Percentiles rank a stretch among this genome's conserved stretches.
Conservation (phyloP, 2,888 invertebrate species). For the Euzetes globulus region DNA sequence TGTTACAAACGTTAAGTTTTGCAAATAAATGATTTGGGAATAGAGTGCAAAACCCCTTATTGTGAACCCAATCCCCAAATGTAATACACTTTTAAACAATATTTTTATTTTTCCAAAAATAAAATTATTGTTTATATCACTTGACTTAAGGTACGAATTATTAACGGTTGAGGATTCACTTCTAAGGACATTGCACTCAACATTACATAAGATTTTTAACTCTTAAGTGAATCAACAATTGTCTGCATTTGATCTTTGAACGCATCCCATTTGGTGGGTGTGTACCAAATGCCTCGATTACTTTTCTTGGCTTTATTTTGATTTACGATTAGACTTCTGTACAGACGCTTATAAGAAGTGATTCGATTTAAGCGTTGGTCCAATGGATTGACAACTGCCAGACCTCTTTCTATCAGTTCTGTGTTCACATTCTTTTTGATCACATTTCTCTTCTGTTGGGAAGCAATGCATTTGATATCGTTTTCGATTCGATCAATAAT, state of each 20-base stretch:
- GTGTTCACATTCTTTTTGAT: not conserved
- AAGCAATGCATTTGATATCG: not conserved
- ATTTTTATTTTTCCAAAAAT: too few species aligned
- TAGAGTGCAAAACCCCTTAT: not conserved
- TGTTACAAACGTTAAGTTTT: too few species aligned
- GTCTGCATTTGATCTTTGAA: not conserved
- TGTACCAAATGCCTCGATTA: constrained; percentile 17
- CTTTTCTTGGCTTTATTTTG: constrained; percentile 18
- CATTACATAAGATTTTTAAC: not conserved
- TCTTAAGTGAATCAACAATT: not conserved
- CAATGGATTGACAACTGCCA: not conserved
- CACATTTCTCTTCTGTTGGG: not conserved
- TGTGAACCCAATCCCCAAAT: too few species aligned
- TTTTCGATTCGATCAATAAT: not conserved
- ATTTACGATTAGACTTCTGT: not conserved
- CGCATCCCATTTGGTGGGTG: not conserved
- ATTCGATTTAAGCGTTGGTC: not conserved
- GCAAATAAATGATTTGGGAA: too few species aligned
- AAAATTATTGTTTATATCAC: too few species aligned
- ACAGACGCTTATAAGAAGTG: not conserved
- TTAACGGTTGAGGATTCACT: too few species aligned
- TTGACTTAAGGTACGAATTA: too few species aligned
- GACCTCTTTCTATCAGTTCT: constrained; percentile 9
- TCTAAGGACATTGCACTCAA: not conserved
- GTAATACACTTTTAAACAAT: too few species aligned